Conservation (phyloP, 2,797 vertebrate species). For the Ceryle rudis region DNA sequence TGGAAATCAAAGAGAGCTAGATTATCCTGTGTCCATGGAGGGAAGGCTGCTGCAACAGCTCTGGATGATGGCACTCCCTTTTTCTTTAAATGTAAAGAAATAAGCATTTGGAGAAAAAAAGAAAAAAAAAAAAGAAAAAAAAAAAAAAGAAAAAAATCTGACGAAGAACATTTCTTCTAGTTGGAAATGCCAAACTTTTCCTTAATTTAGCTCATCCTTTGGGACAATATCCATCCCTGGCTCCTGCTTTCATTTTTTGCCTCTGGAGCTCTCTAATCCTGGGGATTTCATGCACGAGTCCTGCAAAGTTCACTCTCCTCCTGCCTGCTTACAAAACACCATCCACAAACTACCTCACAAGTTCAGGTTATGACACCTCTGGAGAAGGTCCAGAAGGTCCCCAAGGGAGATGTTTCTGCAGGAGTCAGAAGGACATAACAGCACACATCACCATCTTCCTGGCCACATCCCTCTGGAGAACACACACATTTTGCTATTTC, state of each 20-base stretch:
- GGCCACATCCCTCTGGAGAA: not conserved
- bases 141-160: too few relatives aligned
- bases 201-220: not conserved
- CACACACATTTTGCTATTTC: not conserved
- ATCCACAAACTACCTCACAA: not conserved
- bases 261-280: not conserved
- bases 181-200: not conserved
- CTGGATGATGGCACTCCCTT: not conserved
- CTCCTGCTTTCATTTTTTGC: not conserved
- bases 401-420: not conserved
- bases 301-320: not conserved
- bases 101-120: not conserved
- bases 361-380: not conserved
- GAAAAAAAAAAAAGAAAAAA: not conserved
- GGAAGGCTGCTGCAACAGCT: not conserved
- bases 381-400: not conserved
- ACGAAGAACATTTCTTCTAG: not conserved
- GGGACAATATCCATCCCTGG: not conserved
- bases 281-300: not conserved
- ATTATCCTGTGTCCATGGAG: constrained; percentile 9
- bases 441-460: rapidly evolving
- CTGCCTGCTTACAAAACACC: not conserved
- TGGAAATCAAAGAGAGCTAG: constrained; percentile 55
- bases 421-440: not conserved
- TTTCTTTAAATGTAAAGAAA: not conserved